Conservation (phyloP, 2,113 vertebrate species). For the Dipodomys ordii region DNA sequence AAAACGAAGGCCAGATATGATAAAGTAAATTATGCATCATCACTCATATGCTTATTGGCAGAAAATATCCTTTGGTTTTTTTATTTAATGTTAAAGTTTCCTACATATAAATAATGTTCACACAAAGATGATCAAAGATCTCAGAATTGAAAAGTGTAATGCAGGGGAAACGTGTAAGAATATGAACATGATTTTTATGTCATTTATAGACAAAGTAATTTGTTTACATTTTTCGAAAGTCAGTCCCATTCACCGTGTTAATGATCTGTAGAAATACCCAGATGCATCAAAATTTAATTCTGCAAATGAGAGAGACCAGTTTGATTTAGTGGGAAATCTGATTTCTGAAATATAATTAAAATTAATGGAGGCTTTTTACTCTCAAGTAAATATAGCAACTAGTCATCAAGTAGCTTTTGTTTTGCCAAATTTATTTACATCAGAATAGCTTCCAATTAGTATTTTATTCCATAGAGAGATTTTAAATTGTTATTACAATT, state of each 20-base stretch:
- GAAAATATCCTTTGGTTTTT: background rate
- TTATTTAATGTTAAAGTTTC: background rate
- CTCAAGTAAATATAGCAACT: constrained; percentile 43
- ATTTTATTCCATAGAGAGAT: background rate
- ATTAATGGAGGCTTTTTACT: constrained; percentile 57
- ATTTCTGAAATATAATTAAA: constrained; percentile 61
- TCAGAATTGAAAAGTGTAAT: constrained; percentile 4
- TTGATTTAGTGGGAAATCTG: constrained; percentile 58
- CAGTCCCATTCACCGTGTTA: constrained; percentile 32
- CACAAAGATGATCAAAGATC: background rate
- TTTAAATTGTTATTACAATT: background rate
- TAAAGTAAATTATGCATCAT: background rate
- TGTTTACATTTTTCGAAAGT: constrained; percentile 57
- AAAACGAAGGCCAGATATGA: background rate
- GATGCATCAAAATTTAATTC: constrained; percentile 66
- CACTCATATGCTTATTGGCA: background rate
- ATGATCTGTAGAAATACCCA: constrained; percentile 57
- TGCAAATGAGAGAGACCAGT: constrained; percentile 29
- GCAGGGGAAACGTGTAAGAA: background rate
- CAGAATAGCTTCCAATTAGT: constrained; percentile 5
- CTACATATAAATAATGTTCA: background rate
- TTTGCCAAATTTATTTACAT: constrained; percentile 25
- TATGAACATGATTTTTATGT: constrained; percentile 39
- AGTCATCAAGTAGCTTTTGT: constrained; percentile 26
- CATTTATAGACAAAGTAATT: constrained; percentile 34